Base-by-base conservation (phyloP, 2,113 vertebrate genomes). In the Lasiurus cinereus region DNA sequence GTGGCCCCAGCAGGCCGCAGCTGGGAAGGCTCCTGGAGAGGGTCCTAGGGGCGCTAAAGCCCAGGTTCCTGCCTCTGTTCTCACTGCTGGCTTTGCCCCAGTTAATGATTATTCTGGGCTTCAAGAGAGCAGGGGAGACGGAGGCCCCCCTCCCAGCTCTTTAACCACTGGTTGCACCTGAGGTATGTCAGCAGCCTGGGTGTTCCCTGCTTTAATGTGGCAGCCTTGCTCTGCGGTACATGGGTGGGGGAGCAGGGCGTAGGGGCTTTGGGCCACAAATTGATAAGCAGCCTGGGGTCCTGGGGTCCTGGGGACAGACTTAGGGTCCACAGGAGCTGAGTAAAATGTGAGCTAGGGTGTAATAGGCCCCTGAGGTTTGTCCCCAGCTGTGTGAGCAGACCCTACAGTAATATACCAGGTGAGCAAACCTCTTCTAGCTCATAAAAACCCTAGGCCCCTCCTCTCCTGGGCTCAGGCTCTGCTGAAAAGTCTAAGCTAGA, bases 41-140 rank as follows among this genome's bases (percentile, higher is more conserved):
- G 73, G 24, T 24, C 59, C 27, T 33, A 5, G n/a, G 48, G 31
- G 18, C 62, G 64, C 62, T 12, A 1, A 36, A 2, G 31, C 46
- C 50, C 0, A 3, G 50, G 7, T 12, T 46, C 13, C 48, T 19
- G 36, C 64, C 43, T 64, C 1, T 0, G 27, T 22, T 59, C 29
- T n/a, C 48, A 33, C 12, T 9, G 10, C 16, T 27, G 24, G 31
- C 33, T 80, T 52, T 80, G 83, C 39, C 43, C 21, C 9, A 11
- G 97, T 96, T 97, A 97, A 97, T 97, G 93, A 94, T 96, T 92
- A 79, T 66, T 64, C 70, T 27, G 70, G 73, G 86, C 29, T 31
- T 69, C n/a, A 5, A 50, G 67, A 70, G 82, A 21, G 7, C 13
- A 39, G 76, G 48, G 6, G 43, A 7, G 3, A 2, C 59, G 14